Evolutionary conservation across 2,113 vertebrate species (phyloP).

Genomic region (Perognathus longimembris): DNA sequence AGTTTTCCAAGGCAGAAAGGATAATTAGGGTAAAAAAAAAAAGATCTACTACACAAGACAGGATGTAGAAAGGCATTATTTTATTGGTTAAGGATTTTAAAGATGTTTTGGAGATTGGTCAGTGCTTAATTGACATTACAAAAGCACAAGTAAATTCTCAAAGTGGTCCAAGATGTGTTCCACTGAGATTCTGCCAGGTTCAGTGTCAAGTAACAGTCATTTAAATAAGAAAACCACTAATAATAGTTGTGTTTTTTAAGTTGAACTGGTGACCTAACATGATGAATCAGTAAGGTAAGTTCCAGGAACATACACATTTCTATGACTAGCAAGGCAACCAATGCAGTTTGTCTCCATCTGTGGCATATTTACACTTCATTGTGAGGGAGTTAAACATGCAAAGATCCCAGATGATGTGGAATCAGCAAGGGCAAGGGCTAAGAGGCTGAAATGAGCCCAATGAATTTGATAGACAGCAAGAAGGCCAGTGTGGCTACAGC

Average conservation of each 20-base stretch:
- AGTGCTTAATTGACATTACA: conserved; percentile 27
- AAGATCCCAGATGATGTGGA: neutral
- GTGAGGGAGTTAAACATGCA: neutral
- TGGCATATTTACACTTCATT: neutral
- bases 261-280: neutral
- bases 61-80: conserved; percentile 27
- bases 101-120: conserved; percentile 6
- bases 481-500: neutral
- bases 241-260: neutral
- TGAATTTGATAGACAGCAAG: neutral
- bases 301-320: neutral
- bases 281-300: neutral
- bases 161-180: neutral
- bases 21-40: neutral
- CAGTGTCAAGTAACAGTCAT: neutral
- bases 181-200: neutral
- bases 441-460: neutral
- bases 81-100: conserved; percentile 23
- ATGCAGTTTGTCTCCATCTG: neutral
- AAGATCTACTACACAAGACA: conserved; percentile 29
- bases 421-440: neutral
- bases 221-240: conserved; percentile 39
- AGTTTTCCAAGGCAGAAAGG: neutral
- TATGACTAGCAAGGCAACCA: neutral
- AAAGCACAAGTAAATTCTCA: conserved; percentile 46